Evolutionary conservation across 2,888 invertebrate species (phyloP).

Genomic region (Mesorhabditis sp.): DNA sequence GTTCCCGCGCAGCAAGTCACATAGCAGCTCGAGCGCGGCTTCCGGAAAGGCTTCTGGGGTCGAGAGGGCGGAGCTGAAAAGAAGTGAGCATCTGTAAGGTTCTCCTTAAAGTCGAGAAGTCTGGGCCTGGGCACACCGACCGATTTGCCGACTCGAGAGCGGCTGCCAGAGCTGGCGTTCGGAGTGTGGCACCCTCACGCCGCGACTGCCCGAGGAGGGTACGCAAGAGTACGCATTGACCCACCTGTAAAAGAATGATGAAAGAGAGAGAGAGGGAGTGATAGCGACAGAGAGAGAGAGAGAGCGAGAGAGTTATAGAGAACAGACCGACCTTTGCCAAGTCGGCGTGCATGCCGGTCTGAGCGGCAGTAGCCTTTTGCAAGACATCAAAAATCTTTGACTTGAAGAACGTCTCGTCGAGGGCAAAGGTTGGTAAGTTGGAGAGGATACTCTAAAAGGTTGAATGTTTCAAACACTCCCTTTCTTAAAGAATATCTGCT

Average conservation of each 20-base stretch:
- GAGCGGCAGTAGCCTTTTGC: neutral
- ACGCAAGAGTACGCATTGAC: neutral
- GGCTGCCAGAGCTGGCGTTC: neutral
- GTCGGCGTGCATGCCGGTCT: neutral
- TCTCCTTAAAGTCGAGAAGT: neutral
- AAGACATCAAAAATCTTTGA: neutral
- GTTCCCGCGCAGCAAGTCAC: neutral
- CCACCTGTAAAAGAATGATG: neutral
- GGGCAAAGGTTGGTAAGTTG: neutral
- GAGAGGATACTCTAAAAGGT: neutral
- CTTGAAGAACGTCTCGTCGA: constrained; percentile 5
- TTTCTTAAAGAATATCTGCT: neutral
- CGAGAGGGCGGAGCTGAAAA: neutral
- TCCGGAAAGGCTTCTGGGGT: neutral
- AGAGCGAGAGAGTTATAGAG: neutral
- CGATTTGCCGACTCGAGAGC: neutral
- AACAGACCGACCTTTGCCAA: neutral
- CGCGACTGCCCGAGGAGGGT: neutral
- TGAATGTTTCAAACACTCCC: neutral
- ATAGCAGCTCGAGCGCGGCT: neutral
- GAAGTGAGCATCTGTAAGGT: neutral
- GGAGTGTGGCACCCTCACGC: neutral
- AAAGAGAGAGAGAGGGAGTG: neutral
- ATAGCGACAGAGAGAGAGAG: neutral
- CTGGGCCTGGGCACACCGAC: neutral